Percentiles rank a stretch among this genome's conserved stretches.
Conservation (phyloP, 2,113 vertebrate genomes). For the Chitala chitala region DNA sequence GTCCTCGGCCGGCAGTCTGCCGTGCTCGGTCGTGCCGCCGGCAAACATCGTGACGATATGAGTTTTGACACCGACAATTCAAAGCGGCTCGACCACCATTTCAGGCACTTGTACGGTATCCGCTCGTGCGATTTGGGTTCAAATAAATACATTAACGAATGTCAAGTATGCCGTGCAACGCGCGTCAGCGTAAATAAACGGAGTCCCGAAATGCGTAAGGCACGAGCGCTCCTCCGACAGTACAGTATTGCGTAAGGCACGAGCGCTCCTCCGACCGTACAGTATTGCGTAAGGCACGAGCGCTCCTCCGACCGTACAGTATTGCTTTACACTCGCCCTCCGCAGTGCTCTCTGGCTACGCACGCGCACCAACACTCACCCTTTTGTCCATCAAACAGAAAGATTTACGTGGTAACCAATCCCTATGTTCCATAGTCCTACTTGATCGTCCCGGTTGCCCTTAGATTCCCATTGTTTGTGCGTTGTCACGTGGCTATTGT, state of each 20-base stretch:
- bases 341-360: not conserved
- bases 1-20: constrained; percentile 51
- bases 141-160: not conserved
- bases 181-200: not conserved
- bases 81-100: not conserved
- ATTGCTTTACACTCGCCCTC: not conserved
- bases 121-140: not conserved
- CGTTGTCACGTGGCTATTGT: constrained; percentile 4
- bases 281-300: not conserved
- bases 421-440: not conserved
- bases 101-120: not conserved
- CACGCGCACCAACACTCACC: not conserved
- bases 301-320: not conserved
- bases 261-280: not conserved
- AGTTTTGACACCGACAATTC: not conserved
- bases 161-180: not conserved
- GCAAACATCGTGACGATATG: not conserved
- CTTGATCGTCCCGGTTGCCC: not conserved
- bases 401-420: constrained; percentile 13
- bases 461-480: not conserved
- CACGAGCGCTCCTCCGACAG: not conserved
- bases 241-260: not conserved
- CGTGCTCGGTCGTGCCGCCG: constrained; percentile 37
- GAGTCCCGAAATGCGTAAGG: not conserved
- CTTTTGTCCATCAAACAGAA: not conserved